A percentile compares a stretch with the other conserved stretches of the same genome.
These are phyloP conservation scores for Sebastes goodei DNA, from an alignment of 2,797 vertebrate genomes.

Conservation along the genomic window DNA sequence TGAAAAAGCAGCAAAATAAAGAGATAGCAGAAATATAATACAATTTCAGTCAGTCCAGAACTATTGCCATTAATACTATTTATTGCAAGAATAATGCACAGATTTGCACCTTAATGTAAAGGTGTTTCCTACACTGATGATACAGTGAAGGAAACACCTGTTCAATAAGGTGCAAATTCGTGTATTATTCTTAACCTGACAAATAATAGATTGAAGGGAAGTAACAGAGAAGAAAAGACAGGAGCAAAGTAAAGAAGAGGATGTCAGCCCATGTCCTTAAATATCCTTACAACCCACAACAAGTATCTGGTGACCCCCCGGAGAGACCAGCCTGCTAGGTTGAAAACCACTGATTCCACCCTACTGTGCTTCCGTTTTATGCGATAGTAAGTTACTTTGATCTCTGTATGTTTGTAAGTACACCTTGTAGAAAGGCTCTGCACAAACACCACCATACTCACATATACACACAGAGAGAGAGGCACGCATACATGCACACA, in stretches of 20 bases:
- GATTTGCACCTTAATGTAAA: background rate
- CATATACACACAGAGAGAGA: background rate
- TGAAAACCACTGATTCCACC: conserved; percentile 36
- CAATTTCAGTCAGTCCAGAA: background rate
- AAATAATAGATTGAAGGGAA: background rate
- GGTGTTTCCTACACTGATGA: background rate
- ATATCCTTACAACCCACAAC: conserved; percentile 23
- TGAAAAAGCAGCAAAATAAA: background rate
- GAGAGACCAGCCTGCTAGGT: background rate
- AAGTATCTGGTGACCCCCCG: conserved; percentile 30
- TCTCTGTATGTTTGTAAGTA: conserved; percentile 39
- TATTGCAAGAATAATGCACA: background rate
- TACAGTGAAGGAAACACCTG: too few species aligned
- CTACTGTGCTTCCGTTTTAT: conserved; percentile 33
- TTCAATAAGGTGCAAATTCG: too few species aligned
- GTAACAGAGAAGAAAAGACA: background rate
- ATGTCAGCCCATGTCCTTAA: conserved; percentile 6
- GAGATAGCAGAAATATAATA: background rate
- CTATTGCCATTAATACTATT: background rate
- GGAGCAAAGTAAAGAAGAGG: background rate
- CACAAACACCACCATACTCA: background rate
- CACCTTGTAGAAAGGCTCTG: conserved; percentile 37
- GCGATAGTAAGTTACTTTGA: conserved; percentile 56
- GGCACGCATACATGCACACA: background rate
- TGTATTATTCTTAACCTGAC: too few species aligned